Base-by-base conservation (phyloP, 2,888 invertebrate species). In the Drosophila colorata region DNA sequence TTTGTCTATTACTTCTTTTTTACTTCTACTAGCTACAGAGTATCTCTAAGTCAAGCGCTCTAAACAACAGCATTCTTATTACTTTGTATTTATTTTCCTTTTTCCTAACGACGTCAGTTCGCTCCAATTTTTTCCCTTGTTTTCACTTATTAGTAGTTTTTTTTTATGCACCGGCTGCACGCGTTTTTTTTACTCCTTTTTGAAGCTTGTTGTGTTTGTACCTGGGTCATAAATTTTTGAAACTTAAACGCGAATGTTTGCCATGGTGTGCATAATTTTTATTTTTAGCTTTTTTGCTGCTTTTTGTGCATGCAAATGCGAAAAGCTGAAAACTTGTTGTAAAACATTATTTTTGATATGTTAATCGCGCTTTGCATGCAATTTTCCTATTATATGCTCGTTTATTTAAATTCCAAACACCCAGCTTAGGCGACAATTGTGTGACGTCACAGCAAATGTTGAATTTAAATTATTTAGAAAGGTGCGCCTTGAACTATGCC, bases 321-420 rank as follows among this genome's bases (percentile, higher is more conserved):
- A 48, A 64, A 63, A 71, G 63, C 66, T 76, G 69, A 53, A 86
- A 87, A 83, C 67, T 77, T 74, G 77, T 71, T 78, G 83, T 79
- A 64, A 82, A 83, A 84, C 82, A 85, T 63, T 81, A 66, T 66
- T 63, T 84, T 86, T 86, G 84, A 86, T 87, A 87, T 85, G 85
- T 87, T 85, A 88, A 85, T 81, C 79, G 85, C 60, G 70, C 51
- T 59, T 57, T 67, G 80, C 88, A 90, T 87, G 87, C 88, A 80
- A 90, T 80, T 90, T 81, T 78, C 80, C 66, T 85, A 81, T 90
- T 89, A 90, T 80, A 74, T 69, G 79, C 75, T 85, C 84, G 80
- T 82, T 84, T 83, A 83, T 84, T 82, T 40, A 71, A 77, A 69
- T 72, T 72, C 49, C 46, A 67, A 55, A 49, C 69, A n/a, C 35